Evolutionary conservation across 2,113 vertebrate genomes (phyloP).

Genomic region (Dasyornis broadbenti): DNA sequence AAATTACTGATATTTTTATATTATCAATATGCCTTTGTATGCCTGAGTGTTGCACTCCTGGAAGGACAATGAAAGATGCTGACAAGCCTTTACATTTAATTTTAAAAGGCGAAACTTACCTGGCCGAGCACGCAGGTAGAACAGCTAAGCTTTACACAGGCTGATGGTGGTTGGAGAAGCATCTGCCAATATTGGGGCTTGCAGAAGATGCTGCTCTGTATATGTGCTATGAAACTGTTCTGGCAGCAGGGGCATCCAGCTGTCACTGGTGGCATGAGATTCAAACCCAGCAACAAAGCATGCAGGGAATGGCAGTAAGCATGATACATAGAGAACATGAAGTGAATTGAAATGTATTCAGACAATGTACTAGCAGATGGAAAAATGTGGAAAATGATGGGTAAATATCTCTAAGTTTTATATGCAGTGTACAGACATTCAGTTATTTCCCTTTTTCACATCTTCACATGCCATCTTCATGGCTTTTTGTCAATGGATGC

Average conservation of each 20-base stretch:
- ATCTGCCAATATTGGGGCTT: background rate
- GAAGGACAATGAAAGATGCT: background rate
- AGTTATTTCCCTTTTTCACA: background rate
- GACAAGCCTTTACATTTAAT: background rate
- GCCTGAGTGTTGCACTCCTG: background rate
- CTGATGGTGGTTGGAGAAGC: background rate
- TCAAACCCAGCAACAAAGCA: background rate
- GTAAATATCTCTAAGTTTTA: background rate
- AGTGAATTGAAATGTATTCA: background rate
- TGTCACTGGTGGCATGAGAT: background rate
- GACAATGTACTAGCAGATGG: background rate
- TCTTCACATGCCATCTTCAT: background rate
- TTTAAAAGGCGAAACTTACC: background rate
- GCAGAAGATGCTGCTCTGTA: background rate
- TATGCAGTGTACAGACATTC: background rate
- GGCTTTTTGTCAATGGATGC: background rate
- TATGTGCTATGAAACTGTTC: background rate
- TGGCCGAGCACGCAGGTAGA: background rate
- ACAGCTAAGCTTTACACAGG: background rate
- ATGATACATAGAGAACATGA: background rate
- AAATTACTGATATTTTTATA: background rate
- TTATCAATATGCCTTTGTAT: background rate
- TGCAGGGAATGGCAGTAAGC: background rate
- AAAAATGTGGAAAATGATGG: background rate
- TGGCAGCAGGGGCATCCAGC: background rate